Percentiles rank a stretch among this genome's conserved stretches.
Conservation (phyloP, 2,888 invertebrate genomes). For the Strigamia crassipes region DNA sequence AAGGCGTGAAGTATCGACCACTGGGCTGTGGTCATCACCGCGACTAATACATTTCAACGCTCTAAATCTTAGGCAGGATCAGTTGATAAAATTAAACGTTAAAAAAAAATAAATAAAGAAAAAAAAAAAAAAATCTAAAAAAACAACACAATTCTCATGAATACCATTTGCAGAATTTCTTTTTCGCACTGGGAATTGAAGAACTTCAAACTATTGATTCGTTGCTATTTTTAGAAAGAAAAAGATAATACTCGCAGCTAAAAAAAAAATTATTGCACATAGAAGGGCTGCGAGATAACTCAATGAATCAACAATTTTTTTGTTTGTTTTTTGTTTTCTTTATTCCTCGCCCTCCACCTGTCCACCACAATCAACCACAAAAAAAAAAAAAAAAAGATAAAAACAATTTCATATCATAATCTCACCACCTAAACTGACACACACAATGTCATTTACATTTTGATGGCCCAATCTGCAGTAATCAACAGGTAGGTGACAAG, state of each 20-base stretch:
- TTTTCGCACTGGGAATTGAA: not conserved
- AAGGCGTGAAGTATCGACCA: too few relatives aligned
- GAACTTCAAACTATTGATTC: conserved; percentile 32
- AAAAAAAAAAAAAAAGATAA: not conserved
- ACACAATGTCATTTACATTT: not conserved
- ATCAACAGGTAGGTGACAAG: not conserved
- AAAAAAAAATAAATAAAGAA: not conserved
- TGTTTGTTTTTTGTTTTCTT: not conserved
- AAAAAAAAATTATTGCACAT: conserved; percentile 29
- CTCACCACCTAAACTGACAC: not conserved
- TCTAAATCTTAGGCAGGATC: too few relatives aligned
- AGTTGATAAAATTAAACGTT: too few relatives aligned
- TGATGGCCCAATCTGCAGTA: not conserved
- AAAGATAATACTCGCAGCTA: conserved; percentile 23
- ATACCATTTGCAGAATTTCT: not conserved
- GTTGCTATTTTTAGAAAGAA: conserved; percentile 8
- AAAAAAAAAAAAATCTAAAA: not conserved
- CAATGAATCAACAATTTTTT: conserved; percentile 29
- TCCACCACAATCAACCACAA: not conserved
- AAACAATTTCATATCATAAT: not conserved
- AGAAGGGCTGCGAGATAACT: not conserved
- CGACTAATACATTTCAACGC: too few relatives aligned
- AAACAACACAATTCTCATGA: not conserved
- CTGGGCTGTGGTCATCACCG: too few relatives aligned
- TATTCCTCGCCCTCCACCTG: not conserved